Conservation (phyloP, 1,140 invertebrate genomes). For the Solenopsis fugax region DNA sequence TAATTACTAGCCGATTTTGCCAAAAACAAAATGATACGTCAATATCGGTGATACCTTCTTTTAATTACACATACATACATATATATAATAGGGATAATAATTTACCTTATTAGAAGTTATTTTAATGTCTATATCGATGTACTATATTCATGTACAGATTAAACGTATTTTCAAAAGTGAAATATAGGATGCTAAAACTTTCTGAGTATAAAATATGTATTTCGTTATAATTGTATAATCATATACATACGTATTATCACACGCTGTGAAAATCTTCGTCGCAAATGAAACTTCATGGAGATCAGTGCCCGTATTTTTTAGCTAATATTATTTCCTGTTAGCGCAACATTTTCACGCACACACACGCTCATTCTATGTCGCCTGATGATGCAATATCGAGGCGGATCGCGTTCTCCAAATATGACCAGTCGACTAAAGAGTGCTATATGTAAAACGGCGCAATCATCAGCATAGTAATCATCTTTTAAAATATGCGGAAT, state of each 20-base stretch:
- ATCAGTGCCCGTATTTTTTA: not conserved
- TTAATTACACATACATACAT: too few relatives aligned
- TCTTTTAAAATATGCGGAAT: constrained; percentile 73
- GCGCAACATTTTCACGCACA: not conserved
- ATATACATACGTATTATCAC: not conserved
- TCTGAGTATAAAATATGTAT: not conserved
- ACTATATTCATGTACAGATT: not conserved
- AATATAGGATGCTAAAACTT: not conserved
- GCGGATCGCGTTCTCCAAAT: not conserved
- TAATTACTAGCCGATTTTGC: too few relatives aligned
- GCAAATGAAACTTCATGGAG: not conserved
- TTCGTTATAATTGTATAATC: not conserved
- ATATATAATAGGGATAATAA: too few relatives aligned
- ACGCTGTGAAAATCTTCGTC: not conserved
- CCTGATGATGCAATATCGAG: not conserved
- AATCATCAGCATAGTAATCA: constrained; percentile 64
- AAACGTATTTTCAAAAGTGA: not conserved
- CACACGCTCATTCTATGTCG: not conserved
- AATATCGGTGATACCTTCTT: too few relatives aligned
- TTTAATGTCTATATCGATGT: not conserved
- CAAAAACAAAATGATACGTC: too few relatives aligned
- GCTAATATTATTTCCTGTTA: constrained; percentile 20
- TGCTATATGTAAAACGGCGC: constrained; percentile 6
- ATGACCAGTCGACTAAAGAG: constrained; percentile 1
- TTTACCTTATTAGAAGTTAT: not conserved